Base-by-base conservation (phyloP, 2,888 invertebrate species). In the Ophioninae sp. region DNA sequence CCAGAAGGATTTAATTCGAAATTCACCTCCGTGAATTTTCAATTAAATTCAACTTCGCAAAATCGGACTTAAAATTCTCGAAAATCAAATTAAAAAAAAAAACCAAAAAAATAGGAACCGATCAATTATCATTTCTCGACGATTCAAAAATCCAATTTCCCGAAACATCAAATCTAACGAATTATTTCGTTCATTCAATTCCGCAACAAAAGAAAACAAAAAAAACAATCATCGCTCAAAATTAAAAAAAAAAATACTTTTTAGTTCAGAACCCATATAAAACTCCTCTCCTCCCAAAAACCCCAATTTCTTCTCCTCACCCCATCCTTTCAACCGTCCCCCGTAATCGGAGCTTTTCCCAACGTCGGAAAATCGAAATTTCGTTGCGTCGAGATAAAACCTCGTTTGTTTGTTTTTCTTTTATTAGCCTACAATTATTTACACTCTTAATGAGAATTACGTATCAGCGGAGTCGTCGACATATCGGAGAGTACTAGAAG, bases 401-500 rank as follows among this genome's bases (percentile, higher is more conserved):
- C 30, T 30, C 30, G 30, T 30, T 30, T 30, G 30, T 30, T 30
- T 30, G 30, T 30, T 30, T 3, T 30, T 30, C 65, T 56, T 76
- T 77, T 44, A 63, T 77, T 64, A 80, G 64, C 67, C 75, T 82
- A 76, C 22, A 39, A 51, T 77, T 82, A 82, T 84, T 67, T 82
- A 79, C 79, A 84, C 13, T 10, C 63, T 61, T 75, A 72, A 58
- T 41, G 41, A 75, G 65, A 68, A 69, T 81, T 51, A 22, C 39
- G 67, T 67, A 67, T 80, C 73, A 69, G 69, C 65, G 61, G 63
- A 78, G 44, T 79, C 75, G 71, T 83, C 65, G 63, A 76, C 67
- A 39, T 58, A 67, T 68, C 68, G 76, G 20, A n/a, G 23, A 20
- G 71, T n/a, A 67, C 9, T 37, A 61, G 64, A 22, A 67, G 56